A percentile compares a stretch with the other conserved stretches of the same genome.
Evolutionary conservation across 2,113 vertebrate species (phyloP).

Genomic region (Coryphaenoides rupestris): DNA sequence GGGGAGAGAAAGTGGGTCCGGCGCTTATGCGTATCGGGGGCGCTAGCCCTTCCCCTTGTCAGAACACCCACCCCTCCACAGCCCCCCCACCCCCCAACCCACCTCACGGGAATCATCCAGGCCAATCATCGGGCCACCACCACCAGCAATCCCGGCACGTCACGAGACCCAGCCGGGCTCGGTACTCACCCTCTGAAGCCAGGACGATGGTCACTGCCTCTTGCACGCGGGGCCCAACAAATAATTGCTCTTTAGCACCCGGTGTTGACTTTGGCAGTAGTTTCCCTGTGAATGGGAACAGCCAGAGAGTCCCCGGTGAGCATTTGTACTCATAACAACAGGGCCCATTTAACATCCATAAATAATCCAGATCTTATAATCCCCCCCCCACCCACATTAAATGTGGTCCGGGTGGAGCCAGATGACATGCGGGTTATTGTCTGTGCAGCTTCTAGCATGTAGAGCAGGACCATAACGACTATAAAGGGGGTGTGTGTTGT

Average conservation of each 20-base stretch:
- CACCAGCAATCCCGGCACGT: conserved; percentile 21
- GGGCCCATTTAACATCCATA: conserved; percentile 1
- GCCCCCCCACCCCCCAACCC: not conserved
- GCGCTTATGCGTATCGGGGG: conserved; percentile 62
- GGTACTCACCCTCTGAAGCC: conserved; percentile 78
- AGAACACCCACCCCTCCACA: too few species aligned
- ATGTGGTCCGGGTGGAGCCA: not conserved
- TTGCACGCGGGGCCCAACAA: conserved; percentile 97
- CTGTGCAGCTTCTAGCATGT: not conserved
- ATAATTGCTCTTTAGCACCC: conserved; percentile 95
- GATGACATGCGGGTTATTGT: too few species aligned
- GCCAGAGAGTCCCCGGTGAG: conserved; percentile 8
- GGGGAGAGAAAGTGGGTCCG: too few species aligned
- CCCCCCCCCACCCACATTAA: not conserved
- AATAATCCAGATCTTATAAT: conserved; percentile 2
- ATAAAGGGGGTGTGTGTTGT: too few species aligned
- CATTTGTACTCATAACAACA: not conserved
- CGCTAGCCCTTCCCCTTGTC: conserved; percentile 50
- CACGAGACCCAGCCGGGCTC: too few species aligned
- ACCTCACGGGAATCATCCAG: conserved; percentile 43
- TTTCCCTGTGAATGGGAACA: conserved; percentile 77
- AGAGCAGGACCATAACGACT: not conserved
- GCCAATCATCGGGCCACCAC: too few species aligned
- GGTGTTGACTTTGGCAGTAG: conserved; percentile 96
- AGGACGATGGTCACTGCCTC: conserved; percentile 88